Percentiles rank a stretch among this genome's conserved stretches.
Evolutionary conservation across 1,140 invertebrate genomes (phyloP).

Genomic region (Linepithema humile): DNA sequence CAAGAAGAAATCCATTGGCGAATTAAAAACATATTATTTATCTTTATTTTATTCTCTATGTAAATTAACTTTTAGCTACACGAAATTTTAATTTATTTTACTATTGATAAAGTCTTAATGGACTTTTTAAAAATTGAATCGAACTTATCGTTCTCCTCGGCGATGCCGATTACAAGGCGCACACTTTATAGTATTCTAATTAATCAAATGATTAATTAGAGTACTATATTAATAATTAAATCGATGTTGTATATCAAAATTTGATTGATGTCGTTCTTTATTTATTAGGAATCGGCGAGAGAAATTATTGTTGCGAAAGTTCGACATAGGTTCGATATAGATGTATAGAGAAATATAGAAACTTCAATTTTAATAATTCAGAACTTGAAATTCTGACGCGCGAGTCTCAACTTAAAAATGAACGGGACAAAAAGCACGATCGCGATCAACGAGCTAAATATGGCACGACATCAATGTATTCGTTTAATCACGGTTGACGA

Average conservation of each 20-base stretch:
- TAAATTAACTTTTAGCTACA: not conserved
- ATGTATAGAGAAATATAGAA: not conserved
- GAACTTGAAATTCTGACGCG: not conserved
- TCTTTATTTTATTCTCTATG: not conserved
- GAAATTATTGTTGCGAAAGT: not conserved
- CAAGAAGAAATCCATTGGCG: not conserved
- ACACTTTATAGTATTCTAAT: not conserved
- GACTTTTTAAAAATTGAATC: no score
- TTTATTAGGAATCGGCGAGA: not conserved
- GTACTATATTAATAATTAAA: no score
- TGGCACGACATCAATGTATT: conserved; percentile 39
- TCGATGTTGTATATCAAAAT: no score
- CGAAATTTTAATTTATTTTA: not conserved
- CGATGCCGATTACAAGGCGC: no score
- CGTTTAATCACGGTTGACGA: conserved; percentile 58
- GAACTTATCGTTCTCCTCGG: no score
- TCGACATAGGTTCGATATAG: not conserved
- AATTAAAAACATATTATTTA: not conserved
- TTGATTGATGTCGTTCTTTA: not conserved
- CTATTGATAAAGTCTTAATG: no score
- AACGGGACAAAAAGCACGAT: conserved; percentile 12
- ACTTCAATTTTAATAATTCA: not conserved
- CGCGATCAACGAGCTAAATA: conserved; percentile 55
- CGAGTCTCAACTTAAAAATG: conserved; percentile 3
- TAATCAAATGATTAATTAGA: not conserved